Conservation (phyloP, 2,888 invertebrate genomes). For the Cryptophagus acutangulus region DNA sequence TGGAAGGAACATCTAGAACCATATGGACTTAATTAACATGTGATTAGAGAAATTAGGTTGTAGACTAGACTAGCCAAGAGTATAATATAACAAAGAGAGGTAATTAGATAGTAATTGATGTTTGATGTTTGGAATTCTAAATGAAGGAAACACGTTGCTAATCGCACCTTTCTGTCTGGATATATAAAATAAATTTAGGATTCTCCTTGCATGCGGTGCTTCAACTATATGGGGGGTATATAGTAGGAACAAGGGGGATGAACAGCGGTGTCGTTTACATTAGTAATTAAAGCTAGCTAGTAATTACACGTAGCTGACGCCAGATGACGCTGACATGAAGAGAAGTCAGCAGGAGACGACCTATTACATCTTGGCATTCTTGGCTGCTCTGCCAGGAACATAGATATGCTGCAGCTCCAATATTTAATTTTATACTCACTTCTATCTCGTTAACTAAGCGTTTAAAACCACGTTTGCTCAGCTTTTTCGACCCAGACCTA, state of each 20-base stretch:
- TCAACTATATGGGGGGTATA: constrained; percentile 1
- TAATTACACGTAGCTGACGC: constrained; percentile 30
- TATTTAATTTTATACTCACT: no score
- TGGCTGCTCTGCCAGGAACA: constrained; percentile 1
- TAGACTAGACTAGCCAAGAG: constrained; percentile 1
- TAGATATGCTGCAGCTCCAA: neutral
- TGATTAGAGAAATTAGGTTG: constrained; percentile 8
- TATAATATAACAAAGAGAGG: constrained; percentile 18
- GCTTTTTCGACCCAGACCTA: no score
- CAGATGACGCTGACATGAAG: constrained; percentile 31
- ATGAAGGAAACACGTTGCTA: constrained; percentile 14
- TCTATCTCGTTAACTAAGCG: no score
- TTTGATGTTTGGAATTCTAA: constrained; percentile 17
- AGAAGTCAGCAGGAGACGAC: constrained; percentile 27
- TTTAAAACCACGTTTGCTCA: no score
- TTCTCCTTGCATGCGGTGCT: constrained; percentile 11
- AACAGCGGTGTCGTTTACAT: constrained; percentile 29
- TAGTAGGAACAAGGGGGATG: constrained; percentile 9
- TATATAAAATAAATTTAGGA: constrained; percentile 17
- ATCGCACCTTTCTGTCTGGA: constrained; percentile 13
- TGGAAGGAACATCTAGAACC: no score
- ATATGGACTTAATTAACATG: constrained; percentile 9
- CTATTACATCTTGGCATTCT: constrained; percentile 14
- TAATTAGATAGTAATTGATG: constrained; percentile 17
- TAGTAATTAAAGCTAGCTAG: constrained; percentile 28